Evolutionary conservation across 2,888 invertebrate genomes (phyloP).

Genomic region (Electrophaes corylata): DNA sequence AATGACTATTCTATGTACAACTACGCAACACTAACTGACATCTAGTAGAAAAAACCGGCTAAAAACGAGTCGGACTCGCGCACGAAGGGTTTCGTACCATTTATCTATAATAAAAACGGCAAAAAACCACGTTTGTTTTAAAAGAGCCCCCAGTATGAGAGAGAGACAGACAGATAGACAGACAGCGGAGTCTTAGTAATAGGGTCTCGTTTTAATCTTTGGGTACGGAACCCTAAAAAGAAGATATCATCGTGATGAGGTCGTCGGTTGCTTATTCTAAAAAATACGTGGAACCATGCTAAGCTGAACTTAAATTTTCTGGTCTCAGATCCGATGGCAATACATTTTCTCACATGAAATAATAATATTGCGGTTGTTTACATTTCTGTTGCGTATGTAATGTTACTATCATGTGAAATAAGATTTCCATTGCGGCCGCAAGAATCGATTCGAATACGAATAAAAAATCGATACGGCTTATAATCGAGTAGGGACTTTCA

Average conservation of each 20-base stretch:
- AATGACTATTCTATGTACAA: too few species aligned
- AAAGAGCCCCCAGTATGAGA: too few species aligned
- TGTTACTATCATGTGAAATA: slow-evolving; percentile 34
- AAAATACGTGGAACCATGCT: neutral
- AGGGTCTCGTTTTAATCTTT: too few species aligned
- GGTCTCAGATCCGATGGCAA: slow-evolving; percentile 38
- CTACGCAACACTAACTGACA: too few species aligned
- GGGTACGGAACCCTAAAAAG: too few species aligned
- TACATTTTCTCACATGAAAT: slow-evolving; percentile 45
- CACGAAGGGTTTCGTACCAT: too few species aligned
- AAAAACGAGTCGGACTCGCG: too few species aligned
- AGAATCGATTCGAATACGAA: slow-evolving; percentile 50
- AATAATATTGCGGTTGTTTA: slow-evolving; percentile 48
- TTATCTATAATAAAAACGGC: too few species aligned
- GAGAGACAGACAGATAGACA: too few species aligned
- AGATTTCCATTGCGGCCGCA: slow-evolving; percentile 37
- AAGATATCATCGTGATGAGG: neutral
- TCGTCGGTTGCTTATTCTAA: neutral
- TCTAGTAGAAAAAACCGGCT: too few species aligned
- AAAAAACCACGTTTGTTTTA: too few species aligned
- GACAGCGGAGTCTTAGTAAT: too few species aligned
- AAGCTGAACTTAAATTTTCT: neutral
- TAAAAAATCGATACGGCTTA: slow-evolving; percentile 63
- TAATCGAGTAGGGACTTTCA: slow-evolving; percentile 57
- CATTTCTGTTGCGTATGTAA: slow-evolving; percentile 70